These are phyloP conservation scores for Pheosia tremula DNA, from an alignment of 2,888 invertebrate species.

Conservation along the genomic window DNA sequence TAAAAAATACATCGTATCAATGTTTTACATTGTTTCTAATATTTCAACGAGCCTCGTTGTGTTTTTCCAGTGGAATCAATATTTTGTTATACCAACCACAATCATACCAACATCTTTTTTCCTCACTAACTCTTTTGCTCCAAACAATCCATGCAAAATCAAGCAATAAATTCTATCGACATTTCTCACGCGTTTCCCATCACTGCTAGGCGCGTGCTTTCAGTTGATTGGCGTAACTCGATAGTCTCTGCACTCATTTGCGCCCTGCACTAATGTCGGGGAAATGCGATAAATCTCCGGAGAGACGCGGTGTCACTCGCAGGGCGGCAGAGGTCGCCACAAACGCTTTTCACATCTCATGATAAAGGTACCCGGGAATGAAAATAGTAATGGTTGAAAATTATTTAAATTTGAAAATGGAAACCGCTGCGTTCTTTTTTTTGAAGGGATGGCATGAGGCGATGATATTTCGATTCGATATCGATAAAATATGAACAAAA, in stretches of 20 bases:
- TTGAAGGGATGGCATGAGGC: neutral
- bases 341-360: conserved; percentile 3
- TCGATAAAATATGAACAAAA: too few species aligned
- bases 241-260: conserved; percentile 79
- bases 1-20: too few species aligned
- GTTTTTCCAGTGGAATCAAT: too few species aligned
- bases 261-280: conserved; percentile 67
- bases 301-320: conserved; percentile 51
- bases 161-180: conserved; percentile 34
- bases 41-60: too few species aligned
- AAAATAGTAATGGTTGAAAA: neutral
- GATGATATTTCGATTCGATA: too few species aligned
- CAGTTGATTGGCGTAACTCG: conserved; percentile 83
- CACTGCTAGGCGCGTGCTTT: conserved; percentile 71
- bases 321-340: conserved; percentile 31
- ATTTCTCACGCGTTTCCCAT: conserved; percentile 42
- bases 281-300: conserved; percentile 67
- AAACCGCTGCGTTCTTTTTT: neutral
- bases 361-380: neutral
- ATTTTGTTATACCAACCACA: too few species aligned
- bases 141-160: too few species aligned
- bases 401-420: neutral
- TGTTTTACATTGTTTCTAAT: too few species aligned
- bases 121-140: too few species aligned
- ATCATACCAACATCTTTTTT: too few species aligned